Percentiles rank a stretch among this genome's conserved stretches.
Conservation (phyloP, 2,113 vertebrate species). For the Ceyx cyanopectus region DNA sequence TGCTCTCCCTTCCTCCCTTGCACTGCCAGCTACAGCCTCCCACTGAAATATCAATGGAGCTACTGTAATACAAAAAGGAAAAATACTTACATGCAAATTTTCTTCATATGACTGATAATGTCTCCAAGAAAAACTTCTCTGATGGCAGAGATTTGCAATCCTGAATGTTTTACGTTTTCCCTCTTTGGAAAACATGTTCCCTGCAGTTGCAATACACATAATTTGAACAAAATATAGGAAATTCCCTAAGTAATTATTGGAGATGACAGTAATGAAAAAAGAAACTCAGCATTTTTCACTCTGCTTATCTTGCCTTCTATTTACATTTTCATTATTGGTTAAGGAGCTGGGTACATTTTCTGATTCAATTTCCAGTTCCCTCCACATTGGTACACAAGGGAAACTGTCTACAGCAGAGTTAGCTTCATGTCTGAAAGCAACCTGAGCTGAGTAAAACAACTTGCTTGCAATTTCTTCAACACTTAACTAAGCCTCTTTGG, state of each 20-base stretch:
- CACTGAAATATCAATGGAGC: not conserved
- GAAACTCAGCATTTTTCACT: not conserved
- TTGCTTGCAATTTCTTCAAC: not conserved
- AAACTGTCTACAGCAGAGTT: not conserved
- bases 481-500: not conserved
- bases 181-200: not conserved
- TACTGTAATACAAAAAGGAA: not conserved
- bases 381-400: not conserved
- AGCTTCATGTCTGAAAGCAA: not conserved
- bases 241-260: not conserved
- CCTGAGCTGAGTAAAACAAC: not conserved
- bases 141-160: not conserved
- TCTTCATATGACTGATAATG: not conserved
- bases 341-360: not conserved
- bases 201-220: not conserved
- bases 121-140: not conserved
- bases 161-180: not conserved
- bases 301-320: not conserved
- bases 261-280: not conserved
- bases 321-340: not conserved
- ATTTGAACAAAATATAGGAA: not conserved
- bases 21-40: not conserved
- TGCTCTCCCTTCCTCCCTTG: not conserved
- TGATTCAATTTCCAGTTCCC: not conserved
- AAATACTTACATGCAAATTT: not conserved